These are phyloP conservation scores for Acheta domesticus DNA, from an alignment of 2,888 invertebrate species.

Conservation along the genomic window DNA sequence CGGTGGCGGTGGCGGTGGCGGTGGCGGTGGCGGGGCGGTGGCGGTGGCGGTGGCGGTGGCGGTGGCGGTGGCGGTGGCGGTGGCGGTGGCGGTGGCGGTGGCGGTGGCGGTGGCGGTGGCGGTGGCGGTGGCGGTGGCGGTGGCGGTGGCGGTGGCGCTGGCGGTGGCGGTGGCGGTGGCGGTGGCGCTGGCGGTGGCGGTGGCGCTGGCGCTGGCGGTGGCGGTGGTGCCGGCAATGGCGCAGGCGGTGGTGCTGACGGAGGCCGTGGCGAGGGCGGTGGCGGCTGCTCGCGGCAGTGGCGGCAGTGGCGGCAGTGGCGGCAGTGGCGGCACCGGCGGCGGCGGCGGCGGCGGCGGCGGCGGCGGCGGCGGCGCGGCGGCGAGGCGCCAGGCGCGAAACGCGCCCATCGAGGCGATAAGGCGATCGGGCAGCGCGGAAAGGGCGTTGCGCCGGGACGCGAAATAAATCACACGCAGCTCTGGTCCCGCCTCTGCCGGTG, in stretches of 20 bases:
- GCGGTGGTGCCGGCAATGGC: not conserved
- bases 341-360: not conserved
- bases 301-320: not conserved
- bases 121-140: no score
- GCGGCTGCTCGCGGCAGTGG: no score
- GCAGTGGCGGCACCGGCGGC: not conserved
- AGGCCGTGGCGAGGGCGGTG: not conserved
- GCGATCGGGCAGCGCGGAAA: no score
- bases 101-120: no score
- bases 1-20: not conserved
- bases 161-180: not conserved
- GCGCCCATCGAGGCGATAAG: no score
- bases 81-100: not conserved
- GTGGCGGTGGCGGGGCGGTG: not conserved
- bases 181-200: not conserved
- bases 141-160: not conserved
- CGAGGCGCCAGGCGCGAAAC: no score
- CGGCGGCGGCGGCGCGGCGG: no score
- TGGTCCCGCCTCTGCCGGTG: no score
- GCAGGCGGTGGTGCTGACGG: no score
- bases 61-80: not conserved
- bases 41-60: not conserved
- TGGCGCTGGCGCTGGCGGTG: not conserved
- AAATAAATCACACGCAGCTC: no score
- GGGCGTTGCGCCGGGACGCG: no score